Conservation (phyloP, 2,888 invertebrate genomes). For the Microctonus brassicae region DNA sequence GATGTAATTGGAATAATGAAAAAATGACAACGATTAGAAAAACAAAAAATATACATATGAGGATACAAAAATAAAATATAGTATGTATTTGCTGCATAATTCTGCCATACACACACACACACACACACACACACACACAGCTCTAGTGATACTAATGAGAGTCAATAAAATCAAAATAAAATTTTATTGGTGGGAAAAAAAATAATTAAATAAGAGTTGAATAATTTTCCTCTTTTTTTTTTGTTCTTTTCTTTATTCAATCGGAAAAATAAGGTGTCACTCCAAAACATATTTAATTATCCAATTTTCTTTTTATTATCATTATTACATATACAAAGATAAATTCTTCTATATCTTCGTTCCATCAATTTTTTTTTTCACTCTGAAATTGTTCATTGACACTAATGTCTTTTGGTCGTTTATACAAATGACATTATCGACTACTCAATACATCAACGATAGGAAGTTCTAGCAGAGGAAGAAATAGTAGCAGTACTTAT, state of each 20-base stretch:
- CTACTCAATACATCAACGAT: constrained; percentile 2
- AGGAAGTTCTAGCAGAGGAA: not conserved
- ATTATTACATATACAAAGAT: not conserved
- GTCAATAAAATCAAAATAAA: not conserved
- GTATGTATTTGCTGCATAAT: not conserved
- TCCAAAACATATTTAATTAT: not conserved
- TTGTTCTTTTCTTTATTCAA: not conserved
- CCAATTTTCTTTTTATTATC: not conserved
- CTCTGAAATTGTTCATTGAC: not conserved
- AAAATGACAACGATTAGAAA: not conserved
- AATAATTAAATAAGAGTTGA: not conserved
- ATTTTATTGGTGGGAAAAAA: not conserved
- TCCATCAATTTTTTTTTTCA: too few species aligned
- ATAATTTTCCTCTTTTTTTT: not conserved
- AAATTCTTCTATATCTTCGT: not conserved
- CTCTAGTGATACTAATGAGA: not conserved
- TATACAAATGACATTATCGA: not conserved
- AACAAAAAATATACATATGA: not conserved
- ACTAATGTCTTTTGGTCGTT: constrained; percentile 12
- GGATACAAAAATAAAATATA: not conserved
- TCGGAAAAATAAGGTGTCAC: not conserved
- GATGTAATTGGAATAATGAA: too few species aligned
- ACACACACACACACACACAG: too few species aligned
- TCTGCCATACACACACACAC: too few species aligned
- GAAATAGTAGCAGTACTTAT: not conserved